Evolutionary conservation across 2,113 vertebrate genomes (phyloP), one percentile per base, ranked within the genome.

Genomic region (Paratilapia polleni): DNA sequence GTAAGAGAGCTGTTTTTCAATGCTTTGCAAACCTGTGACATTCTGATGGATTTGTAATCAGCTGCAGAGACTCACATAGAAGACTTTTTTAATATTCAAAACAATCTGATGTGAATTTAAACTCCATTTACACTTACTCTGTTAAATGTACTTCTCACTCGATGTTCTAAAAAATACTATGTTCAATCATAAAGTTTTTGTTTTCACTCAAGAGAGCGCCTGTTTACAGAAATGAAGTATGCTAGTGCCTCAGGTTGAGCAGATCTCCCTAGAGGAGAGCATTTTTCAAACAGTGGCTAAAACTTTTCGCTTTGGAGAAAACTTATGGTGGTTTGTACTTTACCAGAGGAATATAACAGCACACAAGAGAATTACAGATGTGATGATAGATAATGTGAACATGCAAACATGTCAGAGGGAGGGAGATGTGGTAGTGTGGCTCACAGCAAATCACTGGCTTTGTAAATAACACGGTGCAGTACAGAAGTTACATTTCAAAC

Each of bases 1-100:
- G 98, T 99, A 97, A 93, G 91, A 63, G 4, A 74, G 9, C 34
- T 84, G 5, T 43, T 57, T 59, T 83, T 78, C 38, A 81, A 52
- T 15, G 2, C 70, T 77, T 77, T 83, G 28, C 19, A 28, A 19
- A 56, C 28, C 62, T 81, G 70, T 87, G 56, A 78, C 41, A 82
- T 82, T 52, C 41, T 61, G 22, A 81, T 36, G 66, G 54, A 63
- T 82, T 59, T 83, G 3, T 36, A 64, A 74, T 73, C 19, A 56
- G 41, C 61, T 75, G 43, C 54, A 47, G 5, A 36, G 41, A 61
- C 49, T 63, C 43, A 81, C 58, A 59, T 4, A 49, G 17, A 84
- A 78, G 58, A 31, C 57, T 20, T 15, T 20, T 49, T 56, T 52
- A 56, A 82, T 78, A 81, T 57, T 62, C 78, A 17, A 17, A 43